phyloP scores from a whole-genome alignment of 2,888 invertebrate genomes.

The Hydroisotoma schaefferi region DNA sequence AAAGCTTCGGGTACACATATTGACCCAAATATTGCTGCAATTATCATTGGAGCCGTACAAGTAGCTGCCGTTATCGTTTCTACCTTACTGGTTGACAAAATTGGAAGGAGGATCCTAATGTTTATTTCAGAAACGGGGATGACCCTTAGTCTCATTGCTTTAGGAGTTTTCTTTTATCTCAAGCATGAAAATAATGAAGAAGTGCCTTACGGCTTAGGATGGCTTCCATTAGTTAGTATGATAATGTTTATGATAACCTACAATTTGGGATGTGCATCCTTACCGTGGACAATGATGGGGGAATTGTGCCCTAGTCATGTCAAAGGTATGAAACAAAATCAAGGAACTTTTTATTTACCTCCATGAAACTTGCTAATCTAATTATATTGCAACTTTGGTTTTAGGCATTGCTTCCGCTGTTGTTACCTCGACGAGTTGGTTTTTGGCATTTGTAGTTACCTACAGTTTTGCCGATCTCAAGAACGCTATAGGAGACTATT shows the following conservation, averaged over 20 bases:
- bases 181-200: slow-evolving; percentile 28
- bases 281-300: slow-evolving; percentile 80
- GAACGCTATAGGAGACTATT: slow-evolving; percentile 48
- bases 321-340: slow-evolving; percentile 53
- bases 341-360: background rate
- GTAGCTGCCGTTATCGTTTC: slow-evolving; percentile 55
- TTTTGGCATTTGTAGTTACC: slow-evolving; percentile 61
- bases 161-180: slow-evolving; percentile 70
- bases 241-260: slow-evolving; percentile 61
- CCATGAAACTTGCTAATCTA: background rate
- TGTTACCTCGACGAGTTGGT: slow-evolving; percentile 73
- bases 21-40: slow-evolving; percentile 58
- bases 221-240: slow-evolving; percentile 69
- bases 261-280: slow-evolving; percentile 62
- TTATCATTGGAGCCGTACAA: slow-evolving; percentile 60
- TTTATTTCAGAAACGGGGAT: slow-evolving; percentile 71
- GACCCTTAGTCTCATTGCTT: slow-evolving; percentile 64
- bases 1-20: slow-evolving; percentile 62
- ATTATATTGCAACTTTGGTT: slow-evolving; percentile 1
- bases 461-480: slow-evolving; percentile 51
- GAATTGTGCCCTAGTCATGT: slow-evolving; percentile 71
- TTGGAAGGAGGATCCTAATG: slow-evolving; percentile 73
- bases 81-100: slow-evolving; percentile 70
- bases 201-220: slow-evolving; percentile 56
- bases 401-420: slow-evolving; percentile 31